Base-by-base conservation (phyloP, 2,113 vertebrate species). In the Nematolebias whitei region DNA sequence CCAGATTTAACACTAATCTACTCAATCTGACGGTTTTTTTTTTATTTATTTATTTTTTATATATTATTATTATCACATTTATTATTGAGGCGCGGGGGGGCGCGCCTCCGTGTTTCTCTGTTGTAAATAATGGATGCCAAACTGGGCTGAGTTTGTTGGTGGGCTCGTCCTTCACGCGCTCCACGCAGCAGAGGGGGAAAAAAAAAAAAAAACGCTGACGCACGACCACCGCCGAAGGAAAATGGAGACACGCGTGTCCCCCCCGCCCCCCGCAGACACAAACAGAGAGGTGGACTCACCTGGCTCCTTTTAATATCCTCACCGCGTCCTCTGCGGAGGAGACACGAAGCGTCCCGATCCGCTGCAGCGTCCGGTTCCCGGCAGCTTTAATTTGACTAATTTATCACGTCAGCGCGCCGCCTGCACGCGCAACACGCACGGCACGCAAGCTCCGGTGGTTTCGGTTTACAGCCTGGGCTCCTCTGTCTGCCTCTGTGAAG, bases 111-210 rank as follows among this genome's bases (percentile, higher is more conserved):
- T 10, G 5, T 10, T 5, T 5, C 80, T 83, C 77, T 29, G 56
- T 53, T 72, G 71, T 90, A 38, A 82, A 88, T 90, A 85, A 90
- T 89, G 76, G 74, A 90, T 78, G 78, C 49, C 49, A 51, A 73
- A 68, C 68, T 76, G 61, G 71, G 55, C 52, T 0, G 76, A 83
- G 74, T 77, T 81, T 23, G 74, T 79, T 81, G n/a, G 71, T 15
- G 74, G 23, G 76, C 78, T 86, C 75, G 73, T 69, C 75, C 67
- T 59, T 83, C 75, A 60, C 61, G 53, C 22, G 44, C 51, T 0
- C 38, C 45, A 47, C 52, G 22, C 38, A 15, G 51, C 9, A 5
- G 35, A 1, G 12, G 2, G n/a, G n/a, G n/a, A n/a, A n/a, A n/a
- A n/a, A n/a, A n/a, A n/a, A n/a, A n/a, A n/a, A n/a, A 35, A 74